Evolutionary conservation across 2,797 vertebrate species (phyloP).

Genomic region (Fistularia tabacaria): DNA sequence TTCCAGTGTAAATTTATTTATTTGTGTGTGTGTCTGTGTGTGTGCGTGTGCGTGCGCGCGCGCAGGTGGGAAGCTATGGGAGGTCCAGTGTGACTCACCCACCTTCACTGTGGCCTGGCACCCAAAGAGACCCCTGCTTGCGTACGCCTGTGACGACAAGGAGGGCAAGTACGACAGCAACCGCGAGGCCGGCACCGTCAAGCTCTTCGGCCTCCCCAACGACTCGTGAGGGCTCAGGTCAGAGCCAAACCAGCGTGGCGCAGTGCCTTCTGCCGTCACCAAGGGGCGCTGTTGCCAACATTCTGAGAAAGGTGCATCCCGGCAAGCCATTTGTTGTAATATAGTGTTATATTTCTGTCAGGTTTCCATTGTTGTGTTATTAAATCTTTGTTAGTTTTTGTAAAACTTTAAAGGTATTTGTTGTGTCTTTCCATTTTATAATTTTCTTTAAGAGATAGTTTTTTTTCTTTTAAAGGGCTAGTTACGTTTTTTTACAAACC

Average conservation of each 20-base stretch:
- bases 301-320: too few species aligned
- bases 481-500: too few species aligned
- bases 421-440: too few species aligned
- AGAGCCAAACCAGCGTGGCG: not conserved
- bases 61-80: constrained; percentile 95
- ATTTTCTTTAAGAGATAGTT: too few species aligned
- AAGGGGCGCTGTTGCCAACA: not conserved
- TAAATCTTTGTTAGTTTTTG: too few species aligned
- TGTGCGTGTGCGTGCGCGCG: constrained; percentile 30
- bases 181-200: constrained; percentile 93
- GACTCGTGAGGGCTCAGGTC: constrained; percentile 77
- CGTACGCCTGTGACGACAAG: constrained; percentile 97
- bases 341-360: too few species aligned
- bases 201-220: constrained; percentile 94
- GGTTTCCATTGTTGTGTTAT: too few species aligned
- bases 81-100: constrained; percentile 96
- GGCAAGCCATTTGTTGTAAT: too few species aligned
- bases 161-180: constrained; percentile 97
- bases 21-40: fast-evolving
- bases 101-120: constrained; percentile 99
- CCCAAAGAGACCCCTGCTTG: constrained; percentile 90
- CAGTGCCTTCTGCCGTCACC: not conserved
- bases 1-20: not conserved
- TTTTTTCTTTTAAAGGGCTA: too few species aligned
- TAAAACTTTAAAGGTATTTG: too few species aligned